Evolutionary conservation across 2,888 invertebrate genomes (phyloP).

Genomic region (Eupithecia inturbata): DNA sequence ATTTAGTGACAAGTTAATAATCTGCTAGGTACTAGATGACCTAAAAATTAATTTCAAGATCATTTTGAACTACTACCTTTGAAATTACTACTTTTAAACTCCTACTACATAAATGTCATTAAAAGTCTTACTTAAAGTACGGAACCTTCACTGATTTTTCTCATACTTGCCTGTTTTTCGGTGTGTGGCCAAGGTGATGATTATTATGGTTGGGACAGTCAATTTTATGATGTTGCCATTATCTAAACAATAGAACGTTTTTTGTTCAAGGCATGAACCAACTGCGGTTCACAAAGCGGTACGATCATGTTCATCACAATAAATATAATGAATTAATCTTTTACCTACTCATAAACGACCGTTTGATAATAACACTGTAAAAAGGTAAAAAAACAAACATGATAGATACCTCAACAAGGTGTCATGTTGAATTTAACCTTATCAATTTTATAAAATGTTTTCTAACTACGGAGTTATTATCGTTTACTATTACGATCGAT

Average conservation of each 20-base stretch:
- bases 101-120: too few species aligned
- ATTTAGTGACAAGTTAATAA: too few species aligned
- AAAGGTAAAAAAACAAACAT: neutral
- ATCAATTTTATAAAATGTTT: neutral
- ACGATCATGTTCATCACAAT: neutral
- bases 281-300: neutral
- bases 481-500: neutral
- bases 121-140: neutral
- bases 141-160: neutral
- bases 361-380: neutral
- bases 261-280: conserved; percentile 4
- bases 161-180: neutral
- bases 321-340: neutral
- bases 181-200: neutral
- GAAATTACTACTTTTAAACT: too few species aligned
- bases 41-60: too few species aligned
- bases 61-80: too few species aligned
- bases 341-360: neutral
- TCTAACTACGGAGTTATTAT: neutral
- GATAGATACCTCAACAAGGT: neutral
- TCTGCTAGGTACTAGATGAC: too few species aligned
- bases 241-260: conserved; percentile 11
- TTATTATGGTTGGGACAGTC: neutral
- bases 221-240: conserved; percentile 5
- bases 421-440: neutral